A percentile compares a stretch with the other conserved stretches of the same genome.
Evolutionary conservation across 1,140 invertebrate species (phyloP).

Genomic region (Plodia interpunctella): DNA sequence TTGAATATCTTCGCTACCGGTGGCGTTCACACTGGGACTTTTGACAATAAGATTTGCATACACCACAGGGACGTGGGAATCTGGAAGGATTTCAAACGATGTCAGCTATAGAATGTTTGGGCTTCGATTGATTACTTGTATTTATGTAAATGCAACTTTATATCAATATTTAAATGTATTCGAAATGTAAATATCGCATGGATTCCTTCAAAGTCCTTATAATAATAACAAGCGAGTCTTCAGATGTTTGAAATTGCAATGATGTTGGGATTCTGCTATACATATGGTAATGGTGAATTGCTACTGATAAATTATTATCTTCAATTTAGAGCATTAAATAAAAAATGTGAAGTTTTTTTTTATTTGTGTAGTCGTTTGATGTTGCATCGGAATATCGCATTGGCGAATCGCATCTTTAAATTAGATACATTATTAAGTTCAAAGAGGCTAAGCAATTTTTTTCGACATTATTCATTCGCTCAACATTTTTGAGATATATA

Average conservation of each 20-base stretch:
- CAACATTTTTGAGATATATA: too few relatives aligned
- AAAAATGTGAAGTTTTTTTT: too few relatives aligned
- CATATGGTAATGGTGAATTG: neutral
- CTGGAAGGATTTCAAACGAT: conserved; percentile 30
- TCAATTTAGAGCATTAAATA: neutral
- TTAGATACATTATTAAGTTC: too few relatives aligned
- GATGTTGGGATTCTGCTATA: neutral
- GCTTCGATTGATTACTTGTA: conserved; percentile 38
- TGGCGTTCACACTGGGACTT: conserved; percentile 32
- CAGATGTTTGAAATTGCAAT: neutral
- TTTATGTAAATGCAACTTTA: conserved; percentile 25
- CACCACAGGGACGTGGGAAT: conserved; percentile 41
- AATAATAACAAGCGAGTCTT: neutral
- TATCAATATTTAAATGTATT: conserved; percentile 3
- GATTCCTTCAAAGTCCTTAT: neutral
- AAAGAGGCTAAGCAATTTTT: too few relatives aligned
- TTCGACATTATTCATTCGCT: too few relatives aligned
- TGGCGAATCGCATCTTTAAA: too few relatives aligned
- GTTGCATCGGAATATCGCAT: too few relatives aligned
- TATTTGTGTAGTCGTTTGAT: too few relatives aligned
- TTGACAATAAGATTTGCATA: conserved; percentile 46
- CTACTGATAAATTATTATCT: neutral
- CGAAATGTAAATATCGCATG: neutral
- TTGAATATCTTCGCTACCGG: conserved; percentile 50
- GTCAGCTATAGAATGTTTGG: conserved; percentile 25